phyloP scores from a whole-genome alignment of 2,113 vertebrate genomes.

The Theristicus caerulescens region DNA sequence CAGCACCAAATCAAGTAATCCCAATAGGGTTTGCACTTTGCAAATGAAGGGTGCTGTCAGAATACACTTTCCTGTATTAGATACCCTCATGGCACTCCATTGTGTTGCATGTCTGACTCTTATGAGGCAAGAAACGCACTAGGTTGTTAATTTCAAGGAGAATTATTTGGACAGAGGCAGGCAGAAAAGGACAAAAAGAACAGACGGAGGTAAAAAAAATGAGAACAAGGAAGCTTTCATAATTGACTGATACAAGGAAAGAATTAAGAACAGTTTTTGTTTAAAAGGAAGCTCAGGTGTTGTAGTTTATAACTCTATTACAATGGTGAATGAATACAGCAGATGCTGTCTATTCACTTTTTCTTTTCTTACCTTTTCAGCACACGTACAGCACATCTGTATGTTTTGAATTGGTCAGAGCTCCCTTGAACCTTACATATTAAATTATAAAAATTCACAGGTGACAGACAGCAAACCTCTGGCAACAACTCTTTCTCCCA shows the following conservation, averaged over 20 bases:
- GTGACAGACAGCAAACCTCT: not conserved
- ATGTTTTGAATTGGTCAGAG: not conserved
- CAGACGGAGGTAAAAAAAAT: not conserved
- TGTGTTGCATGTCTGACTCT: not conserved
- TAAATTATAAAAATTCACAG: not conserved
- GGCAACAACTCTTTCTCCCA: not conserved
- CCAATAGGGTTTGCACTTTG: not conserved
- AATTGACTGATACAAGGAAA: not conserved
- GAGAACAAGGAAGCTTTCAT: not conserved
- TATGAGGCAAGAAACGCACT: fast-evolving
- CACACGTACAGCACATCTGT: not conserved
- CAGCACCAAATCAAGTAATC: not conserved
- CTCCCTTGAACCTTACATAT: not conserved
- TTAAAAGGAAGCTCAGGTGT: not conserved
- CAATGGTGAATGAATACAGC: not conserved
- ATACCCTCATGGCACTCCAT: not conserved
- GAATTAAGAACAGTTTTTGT: not conserved
- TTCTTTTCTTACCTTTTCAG: not conserved
- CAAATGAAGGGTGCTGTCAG: not conserved
- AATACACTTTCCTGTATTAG: not conserved
- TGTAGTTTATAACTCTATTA: not conserved
- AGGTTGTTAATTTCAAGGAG: not conserved
- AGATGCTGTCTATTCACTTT: not conserved
- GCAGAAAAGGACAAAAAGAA: not conserved
- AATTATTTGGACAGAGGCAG: not conserved